Conservation (phyloP, 2,113 vertebrate genomes). For the Corythornis madagascariensis region DNA sequence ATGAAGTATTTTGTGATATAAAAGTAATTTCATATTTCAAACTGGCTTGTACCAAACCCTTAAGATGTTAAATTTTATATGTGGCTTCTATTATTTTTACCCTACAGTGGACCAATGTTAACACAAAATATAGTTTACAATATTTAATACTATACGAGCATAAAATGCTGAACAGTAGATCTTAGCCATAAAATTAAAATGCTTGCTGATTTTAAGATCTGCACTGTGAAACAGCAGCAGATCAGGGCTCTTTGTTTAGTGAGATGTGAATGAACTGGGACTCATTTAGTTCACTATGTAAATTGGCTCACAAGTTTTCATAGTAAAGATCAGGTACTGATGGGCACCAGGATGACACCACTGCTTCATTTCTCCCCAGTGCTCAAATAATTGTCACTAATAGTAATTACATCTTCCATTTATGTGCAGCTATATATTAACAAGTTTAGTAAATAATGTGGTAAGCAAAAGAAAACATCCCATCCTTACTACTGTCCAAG, state of each 20-base stretch:
- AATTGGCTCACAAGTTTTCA: constrained; percentile 21
- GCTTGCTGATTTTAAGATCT: constrained; percentile 33
- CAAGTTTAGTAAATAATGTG: background rate
- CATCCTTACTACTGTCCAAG: background rate
- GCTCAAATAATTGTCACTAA: background rate
- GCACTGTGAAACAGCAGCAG: constrained; percentile 2
- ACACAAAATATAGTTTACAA: background rate
- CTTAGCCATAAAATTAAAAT: constrained; percentile 28
- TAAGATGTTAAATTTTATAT: background rate
- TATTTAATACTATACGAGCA: background rate
- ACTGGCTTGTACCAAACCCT: background rate
- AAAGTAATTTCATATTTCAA: background rate
- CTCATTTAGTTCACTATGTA: constrained; percentile 1
- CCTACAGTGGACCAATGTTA: background rate
- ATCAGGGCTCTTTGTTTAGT: background rate
- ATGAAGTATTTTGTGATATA: background rate
- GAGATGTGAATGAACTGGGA: background rate
- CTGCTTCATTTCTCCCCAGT: constrained; percentile 4
- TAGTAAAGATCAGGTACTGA: constrained; percentile 2
- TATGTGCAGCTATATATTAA: background rate
- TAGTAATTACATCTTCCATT: constrained; percentile 15
- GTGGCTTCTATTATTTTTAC: background rate
- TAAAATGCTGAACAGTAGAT: constrained; percentile 3
- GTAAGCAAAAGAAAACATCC: background rate
- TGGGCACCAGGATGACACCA: background rate